These are phyloP conservation scores for Marmota flaviventris DNA, from an alignment of 2,113 vertebrate species.

Conservation along the genomic window DNA sequence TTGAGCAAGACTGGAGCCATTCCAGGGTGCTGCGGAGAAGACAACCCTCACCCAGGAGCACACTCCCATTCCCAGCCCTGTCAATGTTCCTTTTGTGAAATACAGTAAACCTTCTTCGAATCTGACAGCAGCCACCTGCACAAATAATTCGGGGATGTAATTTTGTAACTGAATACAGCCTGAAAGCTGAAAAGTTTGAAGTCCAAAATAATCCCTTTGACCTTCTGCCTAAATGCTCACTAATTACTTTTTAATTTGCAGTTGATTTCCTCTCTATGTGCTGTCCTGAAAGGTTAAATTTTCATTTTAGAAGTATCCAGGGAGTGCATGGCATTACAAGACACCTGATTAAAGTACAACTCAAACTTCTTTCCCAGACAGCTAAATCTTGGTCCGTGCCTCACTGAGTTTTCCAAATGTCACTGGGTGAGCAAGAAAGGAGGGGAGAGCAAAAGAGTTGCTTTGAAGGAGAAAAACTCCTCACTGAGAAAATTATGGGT, in stretches of 20 bases:
- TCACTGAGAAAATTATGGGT: constrained; percentile 10
- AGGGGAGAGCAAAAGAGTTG: not conserved
- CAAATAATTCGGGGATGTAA: constrained; percentile 90
- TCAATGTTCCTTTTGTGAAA: constrained; percentile 89
- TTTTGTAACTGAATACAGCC: constrained; percentile 88
- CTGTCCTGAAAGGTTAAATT: constrained; percentile 81
- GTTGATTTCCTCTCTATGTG: constrained; percentile 87
- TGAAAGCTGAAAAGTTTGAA: constrained; percentile 87
- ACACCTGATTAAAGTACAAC: constrained; percentile 84
- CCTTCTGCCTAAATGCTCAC: constrained; percentile 87
- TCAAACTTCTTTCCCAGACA: constrained; percentile 81
- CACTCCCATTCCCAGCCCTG: constrained; percentile 69
- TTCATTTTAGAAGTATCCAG: constrained; percentile 82
- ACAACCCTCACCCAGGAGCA: constrained; percentile 62
- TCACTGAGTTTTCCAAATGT: constrained; percentile 65
- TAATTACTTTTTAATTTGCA: constrained; percentile 89
- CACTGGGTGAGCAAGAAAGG: constrained; percentile 56
- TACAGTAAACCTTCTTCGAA: constrained; percentile 84
- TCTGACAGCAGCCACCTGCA: constrained; percentile 92
- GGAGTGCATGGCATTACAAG: constrained; percentile 83
- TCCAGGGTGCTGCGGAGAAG: not conserved
- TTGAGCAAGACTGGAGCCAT: not conserved
- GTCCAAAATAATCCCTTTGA: constrained; percentile 86
- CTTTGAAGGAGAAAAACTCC: constrained; percentile 53
- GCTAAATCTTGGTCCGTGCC: constrained; percentile 64